phyloP scores from a whole-genome alignment of 1,140 invertebrate species.

The Drosophila hydei region DNA sequence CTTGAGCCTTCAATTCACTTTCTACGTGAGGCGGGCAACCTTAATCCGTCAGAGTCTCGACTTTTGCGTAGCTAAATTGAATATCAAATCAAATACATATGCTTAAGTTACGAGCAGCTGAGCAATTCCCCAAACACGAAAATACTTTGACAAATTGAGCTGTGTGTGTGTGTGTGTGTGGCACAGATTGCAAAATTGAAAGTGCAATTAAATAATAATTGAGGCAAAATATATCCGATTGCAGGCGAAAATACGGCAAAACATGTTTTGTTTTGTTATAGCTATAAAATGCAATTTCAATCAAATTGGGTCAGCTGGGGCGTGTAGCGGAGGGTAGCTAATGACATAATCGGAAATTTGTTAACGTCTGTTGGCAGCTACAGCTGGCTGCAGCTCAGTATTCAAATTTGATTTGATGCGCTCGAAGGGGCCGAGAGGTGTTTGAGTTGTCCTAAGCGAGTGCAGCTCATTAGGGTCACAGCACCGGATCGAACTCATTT shows the following conservation, averaged over 20 bases:
- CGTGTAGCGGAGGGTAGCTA: background rate
- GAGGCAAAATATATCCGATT: conserved; percentile 49
- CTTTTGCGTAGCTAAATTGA: conserved; percentile 5
- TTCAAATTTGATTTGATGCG: conserved; percentile 36
- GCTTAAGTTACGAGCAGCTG: conserved; percentile 20
- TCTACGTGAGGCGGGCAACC: background rate
- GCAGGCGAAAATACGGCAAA: no score
- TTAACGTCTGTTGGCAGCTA: conserved; percentile 46
- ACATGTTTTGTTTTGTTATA: conserved; percentile 30
- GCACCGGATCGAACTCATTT: conserved; percentile 51
- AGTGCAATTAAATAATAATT: conserved; percentile 76
- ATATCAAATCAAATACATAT: conserved; percentile 38
- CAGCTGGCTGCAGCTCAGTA: conserved; percentile 15
- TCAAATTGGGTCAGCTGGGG: conserved; percentile 70
- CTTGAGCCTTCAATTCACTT: conserved; percentile 1
- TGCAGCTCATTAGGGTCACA: conserved; percentile 62
- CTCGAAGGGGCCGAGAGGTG: background rate
- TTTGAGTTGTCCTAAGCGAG: conserved; percentile 5
- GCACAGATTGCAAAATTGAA: conserved; percentile 63
- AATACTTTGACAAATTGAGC: conserved; percentile 5
- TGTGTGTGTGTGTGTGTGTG: conserved; percentile 19
- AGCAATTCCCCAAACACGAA: conserved; percentile 35
- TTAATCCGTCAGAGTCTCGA: conserved; percentile 10
- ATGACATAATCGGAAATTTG: conserved; percentile 44
- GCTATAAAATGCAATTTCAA: conserved; percentile 70